phyloP scores from a whole-genome alignment of 2,797 vertebrate species.

The Protonibea diacanthus region DNA sequence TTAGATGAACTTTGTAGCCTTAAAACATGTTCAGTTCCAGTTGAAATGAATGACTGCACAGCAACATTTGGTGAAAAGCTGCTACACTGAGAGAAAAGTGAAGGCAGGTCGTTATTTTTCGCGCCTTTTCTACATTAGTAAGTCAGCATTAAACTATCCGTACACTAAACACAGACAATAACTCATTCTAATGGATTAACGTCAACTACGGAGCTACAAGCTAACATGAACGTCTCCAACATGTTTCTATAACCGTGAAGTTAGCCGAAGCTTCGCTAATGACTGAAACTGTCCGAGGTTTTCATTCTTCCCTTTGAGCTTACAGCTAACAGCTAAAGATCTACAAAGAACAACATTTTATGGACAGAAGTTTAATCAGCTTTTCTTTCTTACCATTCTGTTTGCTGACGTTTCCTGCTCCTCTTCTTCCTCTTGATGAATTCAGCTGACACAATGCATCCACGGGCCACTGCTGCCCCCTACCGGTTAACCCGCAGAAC shows the following conservation, averaged over 20 bases:
- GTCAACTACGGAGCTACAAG: neutral
- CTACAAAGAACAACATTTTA: too few species aligned
- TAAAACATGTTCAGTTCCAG: neutral
- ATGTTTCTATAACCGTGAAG: neutral
- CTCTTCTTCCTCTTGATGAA: constrained; percentile 39
- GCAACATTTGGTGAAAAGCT: too few species aligned
- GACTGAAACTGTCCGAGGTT: accelerated
- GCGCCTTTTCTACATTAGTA: neutral
- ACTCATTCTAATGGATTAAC: neutral
- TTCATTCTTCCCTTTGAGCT: neutral
- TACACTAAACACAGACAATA: neutral
- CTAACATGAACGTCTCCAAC: neutral
- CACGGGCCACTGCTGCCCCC: constrained; percentile 30
- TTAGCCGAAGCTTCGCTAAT: neutral
- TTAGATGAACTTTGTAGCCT: too few species aligned
- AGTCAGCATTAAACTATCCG: neutral
- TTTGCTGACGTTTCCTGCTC: constrained; percentile 25
- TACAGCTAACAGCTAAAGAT: too few species aligned
- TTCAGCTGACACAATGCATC: neutral
- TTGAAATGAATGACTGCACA: neutral
- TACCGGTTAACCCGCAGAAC: neutral
- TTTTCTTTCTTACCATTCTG: constrained; percentile 58
- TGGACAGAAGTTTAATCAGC: neutral
- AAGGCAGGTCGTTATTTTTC: neutral
- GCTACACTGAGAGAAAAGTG: too few species aligned